These are phyloP conservation scores for Aldabrachelys gigantea DNA, from an alignment of 2,113 vertebrate genomes.

Conservation along the genomic window DNA sequence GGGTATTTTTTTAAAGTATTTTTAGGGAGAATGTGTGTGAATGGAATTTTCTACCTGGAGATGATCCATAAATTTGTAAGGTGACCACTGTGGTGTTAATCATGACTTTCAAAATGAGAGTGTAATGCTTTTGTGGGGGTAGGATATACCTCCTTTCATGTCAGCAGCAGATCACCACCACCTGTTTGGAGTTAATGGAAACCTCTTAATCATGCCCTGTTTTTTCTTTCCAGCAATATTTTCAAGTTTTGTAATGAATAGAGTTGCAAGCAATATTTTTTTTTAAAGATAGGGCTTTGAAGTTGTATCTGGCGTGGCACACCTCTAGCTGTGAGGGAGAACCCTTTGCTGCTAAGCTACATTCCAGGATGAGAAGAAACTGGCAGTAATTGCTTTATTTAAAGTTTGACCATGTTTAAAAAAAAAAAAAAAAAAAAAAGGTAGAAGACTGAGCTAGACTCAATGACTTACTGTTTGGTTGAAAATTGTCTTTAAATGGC, in stretches of 20 bases:
- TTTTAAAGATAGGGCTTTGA: neutral
- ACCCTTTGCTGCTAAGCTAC: slow-evolving; percentile 14
- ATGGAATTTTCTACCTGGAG: neutral
- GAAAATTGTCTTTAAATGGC: neutral
- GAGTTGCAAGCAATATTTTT: neutral
- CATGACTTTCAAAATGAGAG: neutral
- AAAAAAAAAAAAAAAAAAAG: neutral
- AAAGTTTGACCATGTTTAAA: neutral
- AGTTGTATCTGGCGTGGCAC: neutral
- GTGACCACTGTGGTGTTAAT: neutral
- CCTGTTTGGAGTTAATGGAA: neutral
- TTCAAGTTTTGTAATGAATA: neutral
- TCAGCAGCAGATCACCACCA: neutral
- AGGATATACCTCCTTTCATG: neutral
- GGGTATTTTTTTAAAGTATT: neutral
- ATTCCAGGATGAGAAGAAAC: neutral
- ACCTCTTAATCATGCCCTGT: neutral
- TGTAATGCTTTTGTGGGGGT: no score
- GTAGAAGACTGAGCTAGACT: slow-evolving; percentile 37
- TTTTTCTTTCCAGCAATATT: slow-evolving; percentile 10
- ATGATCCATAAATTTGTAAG: neutral
- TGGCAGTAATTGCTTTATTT: slow-evolving; percentile 4
- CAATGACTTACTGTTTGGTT: neutral
- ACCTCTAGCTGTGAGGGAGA: neutral
- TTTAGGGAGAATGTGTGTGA: neutral